These are phyloP conservation scores for Neomorphus geoffroyi DNA, from an alignment of 2,797 vertebrate genomes.

Conservation along the genomic window DNA sequence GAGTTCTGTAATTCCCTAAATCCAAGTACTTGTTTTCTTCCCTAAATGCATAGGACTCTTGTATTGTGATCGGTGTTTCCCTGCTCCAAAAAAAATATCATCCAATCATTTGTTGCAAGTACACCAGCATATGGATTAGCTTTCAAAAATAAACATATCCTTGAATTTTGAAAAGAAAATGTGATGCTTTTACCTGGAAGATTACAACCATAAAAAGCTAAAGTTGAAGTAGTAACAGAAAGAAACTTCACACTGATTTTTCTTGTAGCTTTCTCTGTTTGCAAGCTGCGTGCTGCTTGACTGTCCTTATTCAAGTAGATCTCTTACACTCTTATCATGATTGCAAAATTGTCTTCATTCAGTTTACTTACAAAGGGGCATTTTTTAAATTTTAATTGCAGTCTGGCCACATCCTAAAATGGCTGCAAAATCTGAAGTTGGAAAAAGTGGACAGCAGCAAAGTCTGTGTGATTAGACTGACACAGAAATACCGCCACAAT, in stretches of 20 bases:
- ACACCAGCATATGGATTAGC: background rate
- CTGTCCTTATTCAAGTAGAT: background rate
- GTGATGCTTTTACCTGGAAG: background rate
- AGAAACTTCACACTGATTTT: background rate
- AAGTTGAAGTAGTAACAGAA: background rate
- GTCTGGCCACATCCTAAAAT: background rate
- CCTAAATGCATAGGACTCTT: no score
- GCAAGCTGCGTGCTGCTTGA: background rate
- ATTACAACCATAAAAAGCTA: background rate
- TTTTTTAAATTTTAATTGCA: background rate
- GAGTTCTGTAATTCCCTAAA: background rate
- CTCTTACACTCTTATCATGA: fast-evolving
- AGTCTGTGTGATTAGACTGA: background rate
- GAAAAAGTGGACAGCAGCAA: background rate
- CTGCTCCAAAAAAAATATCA: no score
- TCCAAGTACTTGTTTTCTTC: background rate
- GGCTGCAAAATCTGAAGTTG: background rate
- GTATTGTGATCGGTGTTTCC: no score
- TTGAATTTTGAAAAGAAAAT: background rate
- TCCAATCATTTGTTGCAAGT: background rate
- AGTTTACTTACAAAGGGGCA: background rate
- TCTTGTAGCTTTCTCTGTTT: background rate
- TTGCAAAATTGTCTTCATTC: background rate
- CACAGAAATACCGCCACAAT: background rate
- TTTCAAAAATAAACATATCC: background rate